Evolutionary conservation across 2,888 invertebrate species (phyloP).

Genomic region (Drosophila eohydei): DNA sequence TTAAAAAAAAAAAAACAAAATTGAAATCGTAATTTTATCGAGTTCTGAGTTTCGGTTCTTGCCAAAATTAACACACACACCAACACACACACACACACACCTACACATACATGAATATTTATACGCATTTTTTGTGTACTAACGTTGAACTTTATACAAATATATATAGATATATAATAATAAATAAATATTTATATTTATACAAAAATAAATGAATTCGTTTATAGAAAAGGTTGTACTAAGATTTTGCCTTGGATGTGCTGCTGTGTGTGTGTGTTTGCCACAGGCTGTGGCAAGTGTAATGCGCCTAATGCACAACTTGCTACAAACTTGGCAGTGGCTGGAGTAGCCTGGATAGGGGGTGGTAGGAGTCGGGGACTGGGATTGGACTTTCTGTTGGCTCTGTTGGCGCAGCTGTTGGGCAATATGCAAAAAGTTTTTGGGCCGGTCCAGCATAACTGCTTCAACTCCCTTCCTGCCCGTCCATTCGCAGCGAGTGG

Average conservation of each 20-base stretch:
- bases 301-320: constrained; percentile 47
- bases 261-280: background rate
- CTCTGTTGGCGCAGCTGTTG: constrained; percentile 53
- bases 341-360: background rate
- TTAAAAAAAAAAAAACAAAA: background rate
- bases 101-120: constrained; percentile 38
- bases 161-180: constrained; percentile 10
- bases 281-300: constrained; percentile 48
- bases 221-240: constrained; percentile 22
- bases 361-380: background rate
- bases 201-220: constrained; percentile 33
- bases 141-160: constrained; percentile 47
- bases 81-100: background rate
- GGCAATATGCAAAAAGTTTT: constrained; percentile 46
- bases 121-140: constrained; percentile 62
- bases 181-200: constrained; percentile 40
- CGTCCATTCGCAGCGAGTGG: constrained; percentile 21
- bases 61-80: background rate
- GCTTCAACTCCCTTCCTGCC: background rate
- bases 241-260: constrained; percentile 21
- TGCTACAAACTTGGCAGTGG: constrained; percentile 41
- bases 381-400: background rate
- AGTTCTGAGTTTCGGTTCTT: constrained; percentile 3
- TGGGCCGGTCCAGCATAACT: constrained; percentile 7
- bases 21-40: background rate